Conservation (phyloP, 2,113 vertebrate genomes). For the Nesoenas mayeri region DNA sequence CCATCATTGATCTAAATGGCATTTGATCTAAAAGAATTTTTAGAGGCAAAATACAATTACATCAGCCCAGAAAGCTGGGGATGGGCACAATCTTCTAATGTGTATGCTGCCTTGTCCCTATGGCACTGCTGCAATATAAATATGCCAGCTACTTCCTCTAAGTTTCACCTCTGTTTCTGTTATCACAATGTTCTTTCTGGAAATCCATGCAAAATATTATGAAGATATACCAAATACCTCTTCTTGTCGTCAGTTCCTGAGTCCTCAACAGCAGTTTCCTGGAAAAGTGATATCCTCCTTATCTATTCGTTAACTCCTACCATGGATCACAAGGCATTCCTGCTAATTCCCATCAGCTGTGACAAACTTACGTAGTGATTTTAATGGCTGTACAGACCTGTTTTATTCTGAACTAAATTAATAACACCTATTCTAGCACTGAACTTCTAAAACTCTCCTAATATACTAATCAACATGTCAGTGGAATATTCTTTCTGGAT, state of each 20-base stretch:
- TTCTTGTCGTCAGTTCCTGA: conserved; percentile 4
- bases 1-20: neutral
- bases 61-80: neutral
- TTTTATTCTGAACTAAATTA: conserved; percentile 77
- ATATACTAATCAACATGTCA: conserved; percentile 79
- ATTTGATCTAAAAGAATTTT: neutral
- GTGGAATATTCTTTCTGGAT: conserved; percentile 71
- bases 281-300: conserved; percentile 46
- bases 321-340: conserved; percentile 46
- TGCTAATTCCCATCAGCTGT: conserved; percentile 62
- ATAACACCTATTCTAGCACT: conserved; percentile 62
- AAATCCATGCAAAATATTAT: neutral
- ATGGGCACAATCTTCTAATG: rapidly evolving
- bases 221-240: neutral
- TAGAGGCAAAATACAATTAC: neutral
- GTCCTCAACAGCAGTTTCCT: conserved; percentile 37
- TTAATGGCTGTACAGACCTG: conserved; percentile 62
- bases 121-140: neutral
- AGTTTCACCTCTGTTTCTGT: neutral
- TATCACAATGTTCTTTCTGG: neutral
- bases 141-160: neutral
- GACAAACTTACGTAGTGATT: conserved; percentile 70
- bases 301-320: conserved; percentile 62
- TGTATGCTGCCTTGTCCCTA: neutral
- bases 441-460: conserved; percentile 78